These are phyloP conservation scores for human (Homo sapiens) DNA, from an alignment of 2,113 vertebrate genomes.

Conservation along the genomic window GRCh38 chr7:6824501-6825000, in stretches of 20 bases:
- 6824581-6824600: background rate
- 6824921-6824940: no score
- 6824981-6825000: background rate
- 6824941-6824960: no score
- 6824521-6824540: constrained; percentile 97
- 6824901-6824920: no score
- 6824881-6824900: no score
- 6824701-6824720: constrained; percentile 97
- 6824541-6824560: constrained; percentile 92
- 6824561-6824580: background rate
- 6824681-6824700: constrained; percentile 99
- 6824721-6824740: constrained; percentile 99
- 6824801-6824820: background rate
- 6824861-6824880: background rate
- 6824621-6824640: constrained; percentile 81
- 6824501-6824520: constrained; percentile 99
- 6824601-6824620: background rate
- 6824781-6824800: background rate
- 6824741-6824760: constrained; percentile 60
- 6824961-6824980: no score
- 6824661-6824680: constrained; percentile 98
- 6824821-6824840: background rate
- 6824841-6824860: background rate
- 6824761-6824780: background rate
- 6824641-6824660: constrained; percentile 98